Evolutionary conservation across 2,888 invertebrate genomes (phyloP).

Genomic region (Amphipyra berbera): DNA sequence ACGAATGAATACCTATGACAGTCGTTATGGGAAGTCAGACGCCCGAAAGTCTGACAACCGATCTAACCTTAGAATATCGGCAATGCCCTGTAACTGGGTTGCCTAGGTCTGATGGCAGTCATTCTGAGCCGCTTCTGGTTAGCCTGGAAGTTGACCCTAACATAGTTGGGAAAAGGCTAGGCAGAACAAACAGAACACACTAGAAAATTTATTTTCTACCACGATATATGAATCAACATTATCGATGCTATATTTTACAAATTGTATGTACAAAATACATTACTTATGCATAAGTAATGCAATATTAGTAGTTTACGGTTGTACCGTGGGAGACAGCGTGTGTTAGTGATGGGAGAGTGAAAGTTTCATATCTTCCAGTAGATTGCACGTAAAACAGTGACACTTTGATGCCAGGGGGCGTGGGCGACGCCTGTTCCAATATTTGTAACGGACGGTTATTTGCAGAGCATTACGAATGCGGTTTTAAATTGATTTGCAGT

Average conservation of each 20-base stretch:
- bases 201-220: too few relatives aligned
- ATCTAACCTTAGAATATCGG: too few relatives aligned
- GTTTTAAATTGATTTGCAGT: slow-evolving; percentile 10
- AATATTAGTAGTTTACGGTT: neutral
- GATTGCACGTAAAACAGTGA: neutral
- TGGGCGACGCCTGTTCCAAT: slow-evolving; percentile 9
- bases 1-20: too few relatives aligned
- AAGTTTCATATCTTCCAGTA: slow-evolving; percentile 11
- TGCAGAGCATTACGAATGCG: slow-evolving; percentile 19
- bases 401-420: slow-evolving; percentile 2
- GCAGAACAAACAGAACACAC: too few relatives aligned
- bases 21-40: too few relatives aligned
- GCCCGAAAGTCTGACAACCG: too few relatives aligned
- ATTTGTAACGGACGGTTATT: slow-evolving; percentile 14
- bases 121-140: too few relatives aligned
- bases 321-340: slow-evolving; percentile 32
- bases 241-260: neutral
- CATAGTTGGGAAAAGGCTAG: too few relatives aligned
- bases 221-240: neutral
- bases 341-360: slow-evolving; percentile 20
- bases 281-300: slow-evolving; percentile 37
- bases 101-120: too few relatives aligned
- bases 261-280: neutral
- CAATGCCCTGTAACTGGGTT: too few relatives aligned
- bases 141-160: too few relatives aligned